Evolutionary conservation across 2,113 vertebrate genomes (phyloP), one percentile per base, ranked within the genome.

Genomic region (Perca schrenkii): DNA sequence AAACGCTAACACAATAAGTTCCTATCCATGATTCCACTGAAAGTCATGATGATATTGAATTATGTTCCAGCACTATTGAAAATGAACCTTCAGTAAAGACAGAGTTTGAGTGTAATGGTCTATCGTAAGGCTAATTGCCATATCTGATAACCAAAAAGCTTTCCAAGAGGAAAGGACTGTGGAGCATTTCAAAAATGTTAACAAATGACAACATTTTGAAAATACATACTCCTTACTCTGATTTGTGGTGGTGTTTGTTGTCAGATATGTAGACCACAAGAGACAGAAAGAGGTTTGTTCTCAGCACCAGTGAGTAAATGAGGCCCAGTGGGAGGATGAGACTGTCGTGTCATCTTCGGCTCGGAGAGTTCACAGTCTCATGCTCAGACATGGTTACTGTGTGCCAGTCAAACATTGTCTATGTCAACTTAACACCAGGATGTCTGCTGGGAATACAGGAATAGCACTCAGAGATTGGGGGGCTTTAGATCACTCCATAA

Each of bases 361-460:
- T 87, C 50, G 2, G 46, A 58, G 81, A 77, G 75, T 77, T 84
- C 80, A 76, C 66, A 31, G 49, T 86, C 86, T 84, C 71, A 47
- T 67, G 64, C 73, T 86, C 86, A 84, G 77, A 84, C 84, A 61
- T 50, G 79, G 69, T 87, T 89, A 87, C 82, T 68, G 86, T 75
- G 74, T 79, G 91, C 84, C 91, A 92, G 86, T 93, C 92, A 91
- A 89, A 91, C 70, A 73, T 50, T 46, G 62, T 93, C 88, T 89
- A 83, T 46, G 64, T 93, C 92, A 93, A 85, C 53, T 68, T 83
- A 86, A 89, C 86, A 75, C 80, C 70, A 46, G 40, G 40, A 68
- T 31, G 74, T 93, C 92, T 88, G 81, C 92, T 85, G 90, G 91
- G 91, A 90, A 80, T 86, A 86, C 83, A 79, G 77, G 86, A 93